Evolutionary conservation across 2,797 vertebrate species (phyloP), one percentile per base, ranked within the genome.

Genomic region (Cyprinella venusta): DNA sequence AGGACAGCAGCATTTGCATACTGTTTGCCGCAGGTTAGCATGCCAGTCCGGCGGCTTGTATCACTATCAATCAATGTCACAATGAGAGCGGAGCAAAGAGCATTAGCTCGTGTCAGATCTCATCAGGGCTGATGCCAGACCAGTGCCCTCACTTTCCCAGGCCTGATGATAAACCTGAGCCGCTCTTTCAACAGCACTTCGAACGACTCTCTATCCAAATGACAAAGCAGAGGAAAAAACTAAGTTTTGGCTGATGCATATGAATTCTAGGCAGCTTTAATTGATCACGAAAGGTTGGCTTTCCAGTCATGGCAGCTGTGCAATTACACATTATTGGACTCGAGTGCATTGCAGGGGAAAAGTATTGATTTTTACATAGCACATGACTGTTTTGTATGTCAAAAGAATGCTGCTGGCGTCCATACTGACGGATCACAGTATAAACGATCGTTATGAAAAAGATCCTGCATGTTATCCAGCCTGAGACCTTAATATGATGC

Each of bases 61-160:
- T 86, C 83, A 86, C 83, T 81, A 86, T 85, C 83, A 86, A 83
- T 88, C 85, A 85, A 82, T 59, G 70, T 86, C 85, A 86, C 77
- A 84, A 86, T 81, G 70, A 76, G 78, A 74, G 70, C 21, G 30
- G 76, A 79, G 79, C 83, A 87, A 86, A 85, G 85, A 85, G 86
- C 86, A 86, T 85, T 86, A 82, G 79, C 83, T 82, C 45, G 33
- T 79, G 88, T 88, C 88, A 85, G 86, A 79, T 83, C 64, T 84
- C 82, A 89, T 89, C 83, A 69, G 21, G 15, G 64, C 45, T 81
- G 80, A 84, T 77, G 80, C 80, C 77, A 67, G 80, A 56, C 80
- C 19, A 48, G 40, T 71, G 76, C 83, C 83, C 84, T 81, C 54
- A 68, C 84, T 80, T 76, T 42, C 36, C 64, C 6, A 69, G 59